Evolutionary conservation across 2,797 vertebrate species (phyloP).

Genomic region (Spinibarbus caldwelli): DNA sequence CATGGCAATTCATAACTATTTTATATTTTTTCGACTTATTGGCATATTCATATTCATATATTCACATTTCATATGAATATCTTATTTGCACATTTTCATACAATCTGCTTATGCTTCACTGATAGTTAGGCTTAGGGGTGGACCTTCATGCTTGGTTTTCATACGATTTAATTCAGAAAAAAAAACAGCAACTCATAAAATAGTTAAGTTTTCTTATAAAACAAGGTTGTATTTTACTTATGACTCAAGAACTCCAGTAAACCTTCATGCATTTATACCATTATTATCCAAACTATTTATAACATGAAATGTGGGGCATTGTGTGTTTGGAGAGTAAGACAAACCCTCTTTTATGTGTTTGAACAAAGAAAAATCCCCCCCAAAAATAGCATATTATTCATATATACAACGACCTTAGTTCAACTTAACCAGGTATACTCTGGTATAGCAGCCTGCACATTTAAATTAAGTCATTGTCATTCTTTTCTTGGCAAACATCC

Average conservation of each 20-base stretch:
- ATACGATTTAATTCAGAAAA: not conserved
- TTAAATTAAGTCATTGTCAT: constrained; percentile 20
- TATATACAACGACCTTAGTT: not conserved
- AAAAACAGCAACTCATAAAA: not conserved
- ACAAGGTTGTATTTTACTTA: no score
- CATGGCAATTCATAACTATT: no score
- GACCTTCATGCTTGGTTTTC: no score
- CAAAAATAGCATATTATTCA: not conserved
- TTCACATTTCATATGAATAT: not conserved
- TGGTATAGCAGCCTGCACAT: not conserved
- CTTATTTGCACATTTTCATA: not conserved
- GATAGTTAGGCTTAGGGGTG: not conserved
- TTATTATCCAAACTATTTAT: not conserved
- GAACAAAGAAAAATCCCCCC: no score
- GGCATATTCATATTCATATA: no score
- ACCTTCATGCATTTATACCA: not conserved
- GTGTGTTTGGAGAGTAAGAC: not conserved
- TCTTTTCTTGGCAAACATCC: constrained; percentile 4
- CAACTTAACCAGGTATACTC: constrained; percentile 8
- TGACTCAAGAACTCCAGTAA: not conserved
- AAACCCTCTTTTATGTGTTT: not conserved
- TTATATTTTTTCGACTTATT: no score
- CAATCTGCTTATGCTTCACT: not conserved
- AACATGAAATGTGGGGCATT: not conserved
- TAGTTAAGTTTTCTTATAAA: not conserved